Conservation (phyloP, 30 jellyfish, hydroid and myxozoan genomes). For the Haliclystus octoradiatus region DNA sequence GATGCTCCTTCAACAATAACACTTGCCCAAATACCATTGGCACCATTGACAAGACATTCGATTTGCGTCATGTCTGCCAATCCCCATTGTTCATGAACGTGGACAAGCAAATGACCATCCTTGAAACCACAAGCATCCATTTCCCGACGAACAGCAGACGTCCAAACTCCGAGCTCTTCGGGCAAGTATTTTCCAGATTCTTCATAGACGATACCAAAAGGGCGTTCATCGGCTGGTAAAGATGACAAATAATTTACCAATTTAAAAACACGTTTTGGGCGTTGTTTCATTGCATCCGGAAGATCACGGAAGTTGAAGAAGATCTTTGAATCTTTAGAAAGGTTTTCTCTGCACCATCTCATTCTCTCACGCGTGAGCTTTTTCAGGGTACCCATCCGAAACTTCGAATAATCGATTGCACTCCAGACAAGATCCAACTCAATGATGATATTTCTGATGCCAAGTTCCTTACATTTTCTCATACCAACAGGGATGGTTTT, state of each 20-base stretch:
- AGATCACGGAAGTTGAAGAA: conserved; percentile 51
- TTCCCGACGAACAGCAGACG: conserved; percentile 53
- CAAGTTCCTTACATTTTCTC: conserved; percentile 48
- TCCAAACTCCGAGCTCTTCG: conserved; percentile 62
- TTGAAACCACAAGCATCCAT: conserved; percentile 49
- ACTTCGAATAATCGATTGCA: conserved; percentile 31
- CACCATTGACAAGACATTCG: conserved; percentile 60
- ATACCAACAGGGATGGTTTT: conserved; percentile 51
- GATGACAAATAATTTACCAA: conserved; percentile 45
- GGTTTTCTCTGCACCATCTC: conserved; percentile 39
- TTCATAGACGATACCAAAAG: conserved; percentile 41
- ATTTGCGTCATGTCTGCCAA: conserved; percentile 33
- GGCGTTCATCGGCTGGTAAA: conserved; percentile 40
- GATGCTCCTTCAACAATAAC: conserved; percentile 61
- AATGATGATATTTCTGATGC: conserved; percentile 40
- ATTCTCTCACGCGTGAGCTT: conserved; percentile 26
- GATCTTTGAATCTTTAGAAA: conserved; percentile 24
- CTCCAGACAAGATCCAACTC: conserved; percentile 50
- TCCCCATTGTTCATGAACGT: conserved; percentile 78
- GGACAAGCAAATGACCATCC: conserved; percentile 55
- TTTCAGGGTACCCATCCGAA: conserved; percentile 14
- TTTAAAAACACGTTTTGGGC: conserved; percentile 51
- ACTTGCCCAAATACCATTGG: conserved; percentile 79
- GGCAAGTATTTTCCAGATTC: conserved; percentile 63
- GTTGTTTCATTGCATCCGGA: conserved; percentile 51